Conservation (phyloP, 2,888 invertebrate species). For the Cerastoderma edule region DNA sequence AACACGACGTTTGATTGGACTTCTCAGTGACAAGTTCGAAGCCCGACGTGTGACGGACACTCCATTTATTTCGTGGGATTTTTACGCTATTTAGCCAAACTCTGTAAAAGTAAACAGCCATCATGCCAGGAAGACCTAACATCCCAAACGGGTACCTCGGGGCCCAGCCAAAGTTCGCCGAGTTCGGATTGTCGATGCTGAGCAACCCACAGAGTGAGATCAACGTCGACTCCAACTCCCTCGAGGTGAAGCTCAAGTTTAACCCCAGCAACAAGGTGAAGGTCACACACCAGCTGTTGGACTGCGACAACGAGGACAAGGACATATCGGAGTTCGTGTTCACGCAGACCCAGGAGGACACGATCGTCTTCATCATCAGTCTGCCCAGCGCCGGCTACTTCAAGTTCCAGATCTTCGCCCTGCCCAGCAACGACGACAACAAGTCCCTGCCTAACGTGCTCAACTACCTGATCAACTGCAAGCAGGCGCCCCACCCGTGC, state of each 20-base stretch:
- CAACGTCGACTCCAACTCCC: conserved; percentile 62
- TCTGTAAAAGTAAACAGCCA: not conserved
- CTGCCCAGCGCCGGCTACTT: conserved; percentile 79
- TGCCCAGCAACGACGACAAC: conserved; percentile 78
- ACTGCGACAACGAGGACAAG: conserved; percentile 55
- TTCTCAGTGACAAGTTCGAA: too few relatives aligned
- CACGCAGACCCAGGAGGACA: conserved; percentile 71
- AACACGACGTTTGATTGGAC: too few relatives aligned
- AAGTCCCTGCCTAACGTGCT: conserved; percentile 82
- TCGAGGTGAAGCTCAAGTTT: conserved; percentile 71
- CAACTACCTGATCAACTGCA: conserved; percentile 82
- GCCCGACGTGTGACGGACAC: too few relatives aligned
- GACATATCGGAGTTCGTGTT: conserved; percentile 74
- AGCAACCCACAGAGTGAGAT: conserved; percentile 70
- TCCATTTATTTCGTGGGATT: too few relatives aligned
- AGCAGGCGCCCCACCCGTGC: conserved; percentile 64
- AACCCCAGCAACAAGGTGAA: conserved; percentile 62
- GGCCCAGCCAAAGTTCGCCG: conserved; percentile 73
- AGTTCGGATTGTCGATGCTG: conserved; percentile 66
- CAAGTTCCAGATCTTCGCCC: conserved; percentile 82
- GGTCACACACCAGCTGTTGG: conserved; percentile 75
- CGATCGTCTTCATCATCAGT: conserved; percentile 66
- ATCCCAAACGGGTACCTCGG: conserved; percentile 76
- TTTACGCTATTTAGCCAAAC: not conserved
- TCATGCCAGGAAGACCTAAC: conserved; percentile 68